Evolutionary conservation across 2,113 vertebrate genomes (phyloP).

Genomic region (Microtus pennsylvanicus): DNA sequence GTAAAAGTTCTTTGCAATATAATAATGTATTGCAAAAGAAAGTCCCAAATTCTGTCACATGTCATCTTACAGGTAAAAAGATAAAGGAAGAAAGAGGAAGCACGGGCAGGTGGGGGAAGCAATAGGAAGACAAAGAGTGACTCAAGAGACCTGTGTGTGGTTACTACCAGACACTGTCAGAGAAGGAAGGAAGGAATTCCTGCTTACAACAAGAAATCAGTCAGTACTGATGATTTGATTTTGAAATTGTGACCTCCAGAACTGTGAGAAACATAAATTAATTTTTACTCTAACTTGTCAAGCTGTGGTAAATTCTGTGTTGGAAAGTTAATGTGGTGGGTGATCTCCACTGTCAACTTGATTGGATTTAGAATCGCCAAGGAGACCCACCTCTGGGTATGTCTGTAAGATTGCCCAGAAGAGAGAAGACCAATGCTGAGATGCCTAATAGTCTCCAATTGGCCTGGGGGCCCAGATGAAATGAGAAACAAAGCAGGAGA

Average conservation of each 20-base stretch:
- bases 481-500: background rate
- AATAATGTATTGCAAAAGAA: background rate
- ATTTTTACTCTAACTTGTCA: background rate
- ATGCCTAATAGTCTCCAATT: too few relatives aligned
- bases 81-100: background rate
- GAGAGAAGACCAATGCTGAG: background rate
- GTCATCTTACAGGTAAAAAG: background rate
- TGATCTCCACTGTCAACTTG: background rate
- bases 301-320: background rate
- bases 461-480: too few relatives aligned
- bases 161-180: background rate
- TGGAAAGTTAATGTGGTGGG: background rate
- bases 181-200: background rate
- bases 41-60: background rate
- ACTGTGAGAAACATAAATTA: background rate
- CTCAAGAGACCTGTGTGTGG: rapidly evolving
- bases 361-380: background rate
- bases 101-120: rapidly evolving
- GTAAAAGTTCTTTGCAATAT: background rate
- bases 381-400: background rate
- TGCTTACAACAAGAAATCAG: background rate
- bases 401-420: background rate
- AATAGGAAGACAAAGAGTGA: background rate
- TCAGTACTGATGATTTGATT: background rate
- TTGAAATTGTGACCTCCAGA: background rate